Percentiles rank a stretch among this genome's conserved stretches.
Conservation (phyloP, 2,113 vertebrate genomes). For the Gnathonemus longibarbis region DNA sequence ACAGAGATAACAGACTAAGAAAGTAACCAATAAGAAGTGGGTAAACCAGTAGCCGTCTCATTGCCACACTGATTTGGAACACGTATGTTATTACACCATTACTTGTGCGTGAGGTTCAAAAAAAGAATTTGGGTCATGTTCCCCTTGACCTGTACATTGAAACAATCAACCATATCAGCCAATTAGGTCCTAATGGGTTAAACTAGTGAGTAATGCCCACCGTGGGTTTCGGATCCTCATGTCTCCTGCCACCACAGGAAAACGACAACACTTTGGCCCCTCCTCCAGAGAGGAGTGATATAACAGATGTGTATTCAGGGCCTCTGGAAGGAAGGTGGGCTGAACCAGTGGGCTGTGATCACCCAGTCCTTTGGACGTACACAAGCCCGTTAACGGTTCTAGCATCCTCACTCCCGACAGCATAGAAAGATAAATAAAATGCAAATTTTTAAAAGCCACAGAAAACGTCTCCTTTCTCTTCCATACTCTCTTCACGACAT, state of each 20-base stretch:
- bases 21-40: background rate
- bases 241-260: background rate
- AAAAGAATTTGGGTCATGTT: background rate
- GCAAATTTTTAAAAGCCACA: background rate
- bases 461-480: background rate
- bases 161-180: background rate
- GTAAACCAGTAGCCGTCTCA: background rate
- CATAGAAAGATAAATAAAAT: background rate
- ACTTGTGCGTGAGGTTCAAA: background rate
- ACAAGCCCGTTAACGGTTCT: background rate
- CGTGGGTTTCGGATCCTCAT: background rate
- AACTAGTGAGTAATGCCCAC: background rate
- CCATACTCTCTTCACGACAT: background rate
- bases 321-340: constrained; percentile 31
- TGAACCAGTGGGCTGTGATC: background rate
- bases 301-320: constrained; percentile 43
- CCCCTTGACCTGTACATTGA: background rate
- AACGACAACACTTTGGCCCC: background rate
- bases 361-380: background rate
- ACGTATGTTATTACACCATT: background rate
- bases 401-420: background rate
- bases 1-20: background rate
- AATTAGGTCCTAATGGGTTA: background rate
- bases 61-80: background rate
- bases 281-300: constrained; percentile 1